Evolutionary conservation across 2,797 vertebrate genomes (phyloP).

Genomic region (Eurystomus glaucurus): DNA sequence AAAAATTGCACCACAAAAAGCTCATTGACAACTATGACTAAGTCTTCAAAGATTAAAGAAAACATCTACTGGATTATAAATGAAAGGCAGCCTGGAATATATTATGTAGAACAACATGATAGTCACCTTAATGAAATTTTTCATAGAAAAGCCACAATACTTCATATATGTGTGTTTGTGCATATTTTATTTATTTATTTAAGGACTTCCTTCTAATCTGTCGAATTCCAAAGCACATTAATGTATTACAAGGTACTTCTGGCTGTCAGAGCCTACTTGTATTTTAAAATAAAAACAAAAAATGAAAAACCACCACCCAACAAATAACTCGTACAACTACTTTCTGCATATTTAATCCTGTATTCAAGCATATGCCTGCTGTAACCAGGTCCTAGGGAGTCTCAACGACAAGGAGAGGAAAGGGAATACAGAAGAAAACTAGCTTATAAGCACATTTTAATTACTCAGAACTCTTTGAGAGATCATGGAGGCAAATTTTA

Average conservation of each 20-base stretch:
- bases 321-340: not conserved
- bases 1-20: not conserved
- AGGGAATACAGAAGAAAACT: not conserved
- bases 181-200: not conserved
- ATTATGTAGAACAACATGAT: constrained; percentile 1
- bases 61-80: constrained; percentile 48
- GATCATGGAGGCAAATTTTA: not conserved
- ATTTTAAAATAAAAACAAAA: not conserved
- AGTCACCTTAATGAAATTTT: not conserved
- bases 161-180: not conserved
- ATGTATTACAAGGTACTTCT: not conserved
- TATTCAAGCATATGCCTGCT: not conserved
- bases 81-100: constrained; percentile 48
- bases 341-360: not conserved
- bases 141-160: not conserved
- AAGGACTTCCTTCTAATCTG: not conserved
- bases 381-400: not conserved
- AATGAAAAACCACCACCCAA: not conserved
- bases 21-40: constrained; percentile 61
- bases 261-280: not conserved
- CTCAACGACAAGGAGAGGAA: not conserved
- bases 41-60: constrained; percentile 46
- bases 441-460: not conserved
- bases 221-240: not conserved
- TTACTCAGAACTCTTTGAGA: not conserved